A percentile compares a stretch with the other conserved stretches of the same genome.
These are phyloP conservation scores for Simalia tracyae DNA, from an alignment of 2,797 vertebrate genomes.

Conservation along the genomic window DNA sequence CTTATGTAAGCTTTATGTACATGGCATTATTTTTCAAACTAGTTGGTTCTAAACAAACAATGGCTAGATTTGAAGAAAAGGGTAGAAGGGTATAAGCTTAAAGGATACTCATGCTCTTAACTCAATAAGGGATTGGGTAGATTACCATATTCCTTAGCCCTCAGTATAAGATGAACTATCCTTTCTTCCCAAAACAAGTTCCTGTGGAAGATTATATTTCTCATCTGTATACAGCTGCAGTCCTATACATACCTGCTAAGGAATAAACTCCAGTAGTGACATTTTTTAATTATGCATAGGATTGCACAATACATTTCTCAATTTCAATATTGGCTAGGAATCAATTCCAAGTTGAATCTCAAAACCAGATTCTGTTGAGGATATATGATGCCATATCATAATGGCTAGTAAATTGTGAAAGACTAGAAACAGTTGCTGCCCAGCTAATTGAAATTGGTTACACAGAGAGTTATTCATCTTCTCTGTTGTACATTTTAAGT, in stretches of 20 bases:
- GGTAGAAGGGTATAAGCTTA: background rate
- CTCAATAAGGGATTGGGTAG: background rate
- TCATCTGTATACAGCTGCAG: background rate
- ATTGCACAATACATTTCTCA: background rate
- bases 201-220: background rate
- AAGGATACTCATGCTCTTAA: background rate
- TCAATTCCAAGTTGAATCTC: background rate
- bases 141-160: background rate
- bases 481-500: conserved; percentile 14
- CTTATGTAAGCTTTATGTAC: background rate
- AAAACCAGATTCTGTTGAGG: background rate
- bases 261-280: background rate
- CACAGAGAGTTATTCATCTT: conserved; percentile 4
- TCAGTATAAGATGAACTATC: background rate
- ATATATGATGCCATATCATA: background rate
- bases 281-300: background rate
- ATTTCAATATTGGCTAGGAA: background rate
- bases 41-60: background rate
- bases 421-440: conserved; percentile 9
- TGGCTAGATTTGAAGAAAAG: background rate
- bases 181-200: background rate
- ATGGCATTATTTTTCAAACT: background rate
- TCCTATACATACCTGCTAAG: background rate
- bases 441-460: conserved; percentile 29
- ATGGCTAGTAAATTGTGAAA: conserved; percentile 8